Evolutionary conservation across 2,113 vertebrate genomes (phyloP).

Genomic region (Sakesphorus luctuosus): DNA sequence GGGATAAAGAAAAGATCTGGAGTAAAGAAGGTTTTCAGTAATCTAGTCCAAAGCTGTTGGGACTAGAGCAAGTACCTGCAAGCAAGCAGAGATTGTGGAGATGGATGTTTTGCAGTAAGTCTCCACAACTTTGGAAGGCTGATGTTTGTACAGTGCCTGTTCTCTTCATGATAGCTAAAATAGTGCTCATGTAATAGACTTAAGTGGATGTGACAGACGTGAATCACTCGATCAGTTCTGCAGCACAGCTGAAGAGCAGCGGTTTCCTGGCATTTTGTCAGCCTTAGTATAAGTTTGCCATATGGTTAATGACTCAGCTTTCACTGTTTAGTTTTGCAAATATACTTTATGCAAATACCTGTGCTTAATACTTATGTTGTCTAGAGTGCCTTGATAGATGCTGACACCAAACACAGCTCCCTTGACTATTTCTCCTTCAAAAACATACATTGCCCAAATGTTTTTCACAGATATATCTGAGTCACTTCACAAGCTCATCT

Average conservation of each 20-base stretch:
- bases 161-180: background rate
- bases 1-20: slow-evolving; percentile 13
- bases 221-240: slow-evolving; percentile 8
- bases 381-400: background rate
- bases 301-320: slow-evolving; percentile 34
- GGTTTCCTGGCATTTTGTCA: slow-evolving; percentile 3
- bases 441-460: background rate
- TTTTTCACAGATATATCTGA: background rate
- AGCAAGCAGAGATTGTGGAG: background rate
- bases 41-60: slow-evolving; percentile 22
- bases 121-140: background rate
- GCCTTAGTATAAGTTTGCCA: background rate
- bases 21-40: slow-evolving; percentile 14
- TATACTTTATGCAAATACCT: background rate
- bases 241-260: background rate
- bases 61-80: background rate
- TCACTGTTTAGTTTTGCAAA: background rate
- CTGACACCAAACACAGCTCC: background rate
- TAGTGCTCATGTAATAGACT: background rate
- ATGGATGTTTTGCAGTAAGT: background rate
- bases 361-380: background rate
- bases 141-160: background rate
- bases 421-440: background rate
- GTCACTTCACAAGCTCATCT: background rate
- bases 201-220: background rate